These are phyloP conservation scores for Oncorhynchus mykiss DNA, from an alignment of 2,113 vertebrate genomes.

Conservation along the genomic window DNA sequence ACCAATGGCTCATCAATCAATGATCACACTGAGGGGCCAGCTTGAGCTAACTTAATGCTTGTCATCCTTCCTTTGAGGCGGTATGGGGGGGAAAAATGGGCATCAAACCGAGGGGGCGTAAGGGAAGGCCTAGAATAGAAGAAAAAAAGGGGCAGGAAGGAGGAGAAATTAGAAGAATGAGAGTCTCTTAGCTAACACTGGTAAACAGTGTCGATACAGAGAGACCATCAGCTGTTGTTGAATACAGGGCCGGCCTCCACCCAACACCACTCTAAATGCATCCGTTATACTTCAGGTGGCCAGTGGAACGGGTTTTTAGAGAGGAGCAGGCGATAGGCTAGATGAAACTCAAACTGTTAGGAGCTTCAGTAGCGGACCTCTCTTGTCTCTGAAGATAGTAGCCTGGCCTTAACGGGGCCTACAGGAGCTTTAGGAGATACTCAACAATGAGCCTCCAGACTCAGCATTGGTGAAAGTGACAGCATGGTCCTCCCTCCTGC, in stretches of 20 bases:
- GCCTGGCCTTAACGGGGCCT: constrained; percentile 14
- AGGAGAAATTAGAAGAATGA: background rate
- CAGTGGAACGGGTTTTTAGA: background rate
- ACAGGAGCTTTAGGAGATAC: constrained; percentile 53
- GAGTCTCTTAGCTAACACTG: background rate
- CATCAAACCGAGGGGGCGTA: constrained; percentile 6
- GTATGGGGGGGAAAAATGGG: constrained; percentile 35
- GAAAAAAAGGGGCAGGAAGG: background rate
- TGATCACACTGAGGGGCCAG: constrained; percentile 20
- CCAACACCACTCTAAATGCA: background rate
- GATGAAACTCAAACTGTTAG: constrained; percentile 18
- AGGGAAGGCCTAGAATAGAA: background rate
- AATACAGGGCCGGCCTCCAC: background rate
- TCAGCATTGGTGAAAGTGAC: constrained; percentile 62
- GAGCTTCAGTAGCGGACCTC: constrained; percentile 6
- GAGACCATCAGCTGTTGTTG: too few relatives aligned
- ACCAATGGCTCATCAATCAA: constrained; percentile 59
- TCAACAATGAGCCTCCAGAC: constrained; percentile 61
- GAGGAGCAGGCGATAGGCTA: background rate
- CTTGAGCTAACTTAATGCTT: constrained; percentile 30
- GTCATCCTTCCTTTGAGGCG: constrained; percentile 18
- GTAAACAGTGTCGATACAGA: background rate
- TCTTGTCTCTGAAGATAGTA: constrained; percentile 38
- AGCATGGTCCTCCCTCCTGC: constrained; percentile 55
- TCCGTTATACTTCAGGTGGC: background rate